phyloP scores from a whole-genome alignment of 1,140 invertebrate genomes.

The Adelges cooleyi region DNA sequence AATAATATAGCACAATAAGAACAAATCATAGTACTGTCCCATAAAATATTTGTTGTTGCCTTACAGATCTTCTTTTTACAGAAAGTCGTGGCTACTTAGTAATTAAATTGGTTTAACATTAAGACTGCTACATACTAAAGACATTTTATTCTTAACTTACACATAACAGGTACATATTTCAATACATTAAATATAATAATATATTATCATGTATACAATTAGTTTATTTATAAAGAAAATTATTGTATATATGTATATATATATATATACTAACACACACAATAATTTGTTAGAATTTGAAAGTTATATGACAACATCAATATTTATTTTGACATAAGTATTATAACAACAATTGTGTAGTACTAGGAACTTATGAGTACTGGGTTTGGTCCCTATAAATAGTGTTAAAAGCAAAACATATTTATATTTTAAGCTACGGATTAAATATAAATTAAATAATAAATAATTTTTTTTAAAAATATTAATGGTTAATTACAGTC shows the following conservation, averaged over 20 bases:
- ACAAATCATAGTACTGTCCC: background rate
- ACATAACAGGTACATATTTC: constrained; percentile 6
- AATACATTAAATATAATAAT: constrained; percentile 15
- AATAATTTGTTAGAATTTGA: background rate
- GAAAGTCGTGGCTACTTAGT: background rate
- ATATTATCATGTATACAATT: too few species aligned
- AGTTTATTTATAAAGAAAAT: too few species aligned
- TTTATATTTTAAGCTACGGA: background rate
- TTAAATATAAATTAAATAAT: background rate
- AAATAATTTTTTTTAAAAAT: background rate
- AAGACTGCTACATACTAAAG: too few species aligned
- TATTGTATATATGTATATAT: background rate
- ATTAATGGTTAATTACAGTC: background rate
- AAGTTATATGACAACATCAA: background rate
- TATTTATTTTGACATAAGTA: background rate
- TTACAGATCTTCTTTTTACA: background rate
- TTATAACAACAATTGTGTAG: background rate
- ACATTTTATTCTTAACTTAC: background rate
- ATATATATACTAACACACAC: background rate
- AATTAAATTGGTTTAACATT: background rate
- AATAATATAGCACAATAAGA: background rate
- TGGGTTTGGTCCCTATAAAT: constrained; percentile 17
- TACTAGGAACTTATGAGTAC: constrained; percentile 24
- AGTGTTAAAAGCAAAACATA: background rate
- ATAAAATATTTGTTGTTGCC: background rate